phyloP scores from a whole-genome alignment of 2,888 invertebrate species.

The Amblyteles armatorius region DNA sequence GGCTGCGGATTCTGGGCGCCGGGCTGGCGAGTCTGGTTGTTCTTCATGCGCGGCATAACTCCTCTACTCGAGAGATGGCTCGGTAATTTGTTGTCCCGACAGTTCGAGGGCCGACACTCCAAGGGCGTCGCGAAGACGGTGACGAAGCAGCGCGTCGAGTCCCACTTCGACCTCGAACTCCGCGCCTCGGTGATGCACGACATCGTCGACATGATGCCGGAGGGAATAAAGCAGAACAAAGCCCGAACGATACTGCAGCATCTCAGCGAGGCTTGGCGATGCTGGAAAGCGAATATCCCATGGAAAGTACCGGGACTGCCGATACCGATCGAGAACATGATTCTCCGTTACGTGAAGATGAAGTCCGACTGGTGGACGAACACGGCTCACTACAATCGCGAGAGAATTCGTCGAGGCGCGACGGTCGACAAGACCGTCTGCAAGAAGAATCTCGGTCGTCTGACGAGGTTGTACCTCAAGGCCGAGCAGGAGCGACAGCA shows the following conservation, averaged over 20 bases:
- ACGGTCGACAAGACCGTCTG: constrained; percentile 99
- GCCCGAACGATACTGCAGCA: constrained; percentile 99
- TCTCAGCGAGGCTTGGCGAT: constrained; percentile 99
- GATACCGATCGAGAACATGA: constrained; percentile 99
- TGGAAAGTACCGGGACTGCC: constrained; percentile 99
- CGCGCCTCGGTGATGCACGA: constrained; percentile 98
- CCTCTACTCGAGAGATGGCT: constrained; percentile 99
- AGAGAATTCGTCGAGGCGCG: constrained; percentile 99
- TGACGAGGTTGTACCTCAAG: constrained; percentile 98
- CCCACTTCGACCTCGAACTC: constrained; percentile 99
- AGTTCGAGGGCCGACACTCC: constrained; percentile 99
- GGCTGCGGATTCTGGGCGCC: constrained; percentile 99
- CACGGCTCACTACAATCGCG: constrained; percentile 99
- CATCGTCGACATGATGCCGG: constrained; percentile 99
- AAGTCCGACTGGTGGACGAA: constrained; percentile 99
- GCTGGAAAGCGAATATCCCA: constrained; percentile 99
- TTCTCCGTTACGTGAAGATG: constrained; percentile 99
- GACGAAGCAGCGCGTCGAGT: constrained; percentile 99
- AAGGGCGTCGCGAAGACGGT: constrained; percentile 99
- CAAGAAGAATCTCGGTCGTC: constrained; percentile 99
- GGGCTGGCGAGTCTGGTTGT: constrained; percentile 99
- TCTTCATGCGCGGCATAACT: constrained; percentile 99
- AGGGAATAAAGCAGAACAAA: constrained; percentile 99
- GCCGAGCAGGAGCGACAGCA: constrained; percentile 99
- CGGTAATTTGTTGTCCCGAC: constrained; percentile 98